Conservation (phyloP, 2,797 vertebrate species). For the Lindbergichthys nudifrons region DNA sequence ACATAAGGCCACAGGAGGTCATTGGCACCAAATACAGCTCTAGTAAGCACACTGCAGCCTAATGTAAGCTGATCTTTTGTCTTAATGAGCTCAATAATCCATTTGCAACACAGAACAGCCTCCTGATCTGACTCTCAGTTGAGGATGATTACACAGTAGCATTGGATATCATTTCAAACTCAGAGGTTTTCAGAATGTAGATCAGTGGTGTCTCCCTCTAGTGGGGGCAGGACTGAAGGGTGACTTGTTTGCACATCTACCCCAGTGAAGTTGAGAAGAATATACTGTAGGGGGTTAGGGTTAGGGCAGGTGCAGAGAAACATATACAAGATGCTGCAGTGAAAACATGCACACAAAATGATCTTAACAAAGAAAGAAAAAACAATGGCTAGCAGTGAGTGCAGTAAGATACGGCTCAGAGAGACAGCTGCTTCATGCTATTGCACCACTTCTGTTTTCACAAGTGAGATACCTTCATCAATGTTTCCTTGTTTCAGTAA, state of each 20-base stretch:
- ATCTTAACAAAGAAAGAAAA: conserved; percentile 9
- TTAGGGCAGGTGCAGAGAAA: conserved; percentile 7
- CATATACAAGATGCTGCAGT: conserved; percentile 5
- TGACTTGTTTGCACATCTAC: background rate
- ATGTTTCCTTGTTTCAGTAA: conserved; percentile 13
- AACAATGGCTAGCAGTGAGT: conserved; percentile 20
- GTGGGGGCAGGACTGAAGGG: conserved; percentile 31
- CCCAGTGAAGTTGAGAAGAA: conserved; percentile 29
- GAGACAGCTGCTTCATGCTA: conserved; percentile 41
- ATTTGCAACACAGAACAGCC: background rate
- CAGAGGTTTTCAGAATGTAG: background rate
- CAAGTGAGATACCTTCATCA: background rate
- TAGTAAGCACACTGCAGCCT: conserved; percentile 6
- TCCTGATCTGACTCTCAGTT: background rate
- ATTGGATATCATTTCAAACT: background rate
- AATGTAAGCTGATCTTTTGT: conserved; percentile 1
- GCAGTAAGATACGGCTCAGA: conserved; percentile 64
- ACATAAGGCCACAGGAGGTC: conserved; percentile 70
- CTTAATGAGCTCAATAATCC: background rate
- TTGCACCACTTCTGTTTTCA: conserved; percentile 28
- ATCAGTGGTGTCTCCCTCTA: conserved; percentile 55
- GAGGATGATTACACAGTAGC: background rate
- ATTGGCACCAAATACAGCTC: conserved; percentile 53
- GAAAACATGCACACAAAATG: conserved; percentile 8
- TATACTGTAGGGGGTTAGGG: conserved; percentile 8